Base-by-base conservation (phyloP, 2,113 vertebrate genomes). In the Neogobius melanostomus region DNA sequence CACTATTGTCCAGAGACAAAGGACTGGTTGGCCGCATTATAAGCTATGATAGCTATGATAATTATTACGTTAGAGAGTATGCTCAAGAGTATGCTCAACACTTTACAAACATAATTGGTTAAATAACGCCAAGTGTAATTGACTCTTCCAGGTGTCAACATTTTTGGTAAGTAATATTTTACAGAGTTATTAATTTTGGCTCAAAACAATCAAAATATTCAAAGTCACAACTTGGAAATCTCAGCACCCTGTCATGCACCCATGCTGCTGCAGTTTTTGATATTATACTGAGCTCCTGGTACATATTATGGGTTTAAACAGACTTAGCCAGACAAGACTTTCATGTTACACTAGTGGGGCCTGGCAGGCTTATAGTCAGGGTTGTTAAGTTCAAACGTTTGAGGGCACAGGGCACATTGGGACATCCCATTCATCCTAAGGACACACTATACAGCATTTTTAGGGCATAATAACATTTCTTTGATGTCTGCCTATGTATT, bases 21-120 rank as follows among this genome's bases (percentile, higher is more conserved):
- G 36, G 67, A 74, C 52, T 43, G 45, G 45, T 53, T 71, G 10
- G 50, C 68, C 56, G 51, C 56, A 50, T 69, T 69, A 72, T 36
- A 36, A 36, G 28, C 28, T 36, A 36, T 36, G 76, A 64, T 69
- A 64, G 28, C 72, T 53, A 11, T 78, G 66, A 73, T 71, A n/a
- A 70, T 82, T 66, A 85, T 79, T 75, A 83, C 76, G 74, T 72
- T 68, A 42, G 21, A 64, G 7, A 0, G 57, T 11, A 66, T 48
- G 43, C 21, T 21, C 2, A 21, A 21, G 21, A 36, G 36, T 66
- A 28, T 60, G 14, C 11, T 15, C 42, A 36, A 44, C 59, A 44
- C 42, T 61, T 36, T 43, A 16, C 59, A 44, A 44, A 44, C 14
- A 61, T 36, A 61, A 61, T n/a, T n/a, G 11, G 9, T 11, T 60